Conservation (phyloP, 2,888 invertebrate species). For the Lymantria dispar region DNA sequence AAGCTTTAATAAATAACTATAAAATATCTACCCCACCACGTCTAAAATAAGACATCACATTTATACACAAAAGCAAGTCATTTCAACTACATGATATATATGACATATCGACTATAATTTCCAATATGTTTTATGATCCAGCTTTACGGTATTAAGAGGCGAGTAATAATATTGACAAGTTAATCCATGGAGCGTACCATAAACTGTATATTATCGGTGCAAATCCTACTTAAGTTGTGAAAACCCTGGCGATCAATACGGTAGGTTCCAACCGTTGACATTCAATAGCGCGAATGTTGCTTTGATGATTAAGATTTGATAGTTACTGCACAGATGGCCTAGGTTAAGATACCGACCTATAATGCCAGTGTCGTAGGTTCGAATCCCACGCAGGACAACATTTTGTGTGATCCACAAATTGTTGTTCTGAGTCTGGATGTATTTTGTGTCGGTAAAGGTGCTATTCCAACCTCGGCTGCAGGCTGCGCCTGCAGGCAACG, state of each 20-base stretch:
- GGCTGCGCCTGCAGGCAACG: too few relatives aligned
- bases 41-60: conserved; percentile 20
- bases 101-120: conserved; percentile 62
- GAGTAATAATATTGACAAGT: conserved; percentile 78
- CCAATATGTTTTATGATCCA: conserved; percentile 75
- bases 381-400: too few relatives aligned
- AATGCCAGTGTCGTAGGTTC: too few relatives aligned
- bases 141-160: conserved; percentile 79
- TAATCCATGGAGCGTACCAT: conserved; percentile 66
- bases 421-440: too few relatives aligned
- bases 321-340: too few relatives aligned
- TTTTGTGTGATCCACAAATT: too few relatives aligned
- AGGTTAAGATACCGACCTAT: too few relatives aligned
- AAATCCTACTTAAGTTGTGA: conserved; percentile 68
- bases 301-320: too few relatives aligned
- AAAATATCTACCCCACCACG: conserved; percentile 4
- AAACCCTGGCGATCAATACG: conserved; percentile 44
- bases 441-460: too few relatives aligned
- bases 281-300: background rate
- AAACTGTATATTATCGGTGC: conserved; percentile 68
- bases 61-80: conserved; percentile 33
- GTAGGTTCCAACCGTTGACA: background rate
- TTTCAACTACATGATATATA: conserved; percentile 47
- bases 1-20: background rate
- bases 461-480: too few relatives aligned